phyloP scores from a whole-genome alignment of 2,113 vertebrate genomes.

The Taxidea taxus region DNA sequence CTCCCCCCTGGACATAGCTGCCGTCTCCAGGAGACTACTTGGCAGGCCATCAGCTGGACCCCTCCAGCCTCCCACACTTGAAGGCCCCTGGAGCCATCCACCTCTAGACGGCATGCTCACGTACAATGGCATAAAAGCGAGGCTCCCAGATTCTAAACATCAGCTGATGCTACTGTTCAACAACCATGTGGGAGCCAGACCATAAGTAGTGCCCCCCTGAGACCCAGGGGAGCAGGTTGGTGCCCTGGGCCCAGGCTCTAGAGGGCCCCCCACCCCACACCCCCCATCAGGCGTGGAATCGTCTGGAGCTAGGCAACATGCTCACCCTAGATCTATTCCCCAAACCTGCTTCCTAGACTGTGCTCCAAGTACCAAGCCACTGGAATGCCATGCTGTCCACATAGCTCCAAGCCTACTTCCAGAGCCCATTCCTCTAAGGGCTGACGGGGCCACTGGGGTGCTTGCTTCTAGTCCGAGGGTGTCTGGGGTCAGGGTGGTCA shows the following conservation, averaged over 20 bases:
- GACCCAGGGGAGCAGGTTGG: background rate
- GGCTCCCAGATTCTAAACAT: background rate
- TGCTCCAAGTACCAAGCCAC: too few relatives aligned
- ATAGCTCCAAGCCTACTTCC: background rate
- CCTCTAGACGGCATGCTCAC: background rate
- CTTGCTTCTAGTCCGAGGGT: background rate
- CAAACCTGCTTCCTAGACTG: fast-evolving
- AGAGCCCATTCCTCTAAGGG: background rate
- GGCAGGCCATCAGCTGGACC: background rate
- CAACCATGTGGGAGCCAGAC: background rate
- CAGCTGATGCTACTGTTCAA: background rate
- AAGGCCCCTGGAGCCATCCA: background rate
- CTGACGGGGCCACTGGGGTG: background rate
- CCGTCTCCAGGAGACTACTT: background rate
- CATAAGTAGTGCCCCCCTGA: background rate
- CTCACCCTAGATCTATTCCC: background rate
- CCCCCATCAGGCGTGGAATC: too few relatives aligned
- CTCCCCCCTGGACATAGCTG: background rate
- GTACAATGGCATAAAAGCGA: background rate
- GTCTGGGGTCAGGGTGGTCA: fast-evolving
- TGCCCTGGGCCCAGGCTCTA: background rate
- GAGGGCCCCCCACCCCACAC: fast-evolving
- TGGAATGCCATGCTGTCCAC: fast-evolving
- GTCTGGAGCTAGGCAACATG: background rate
- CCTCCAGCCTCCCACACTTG: background rate